These are phyloP conservation scores for Bubalus kerabau DNA, from an alignment of 2,113 vertebrate species.

Conservation along the genomic window DNA sequence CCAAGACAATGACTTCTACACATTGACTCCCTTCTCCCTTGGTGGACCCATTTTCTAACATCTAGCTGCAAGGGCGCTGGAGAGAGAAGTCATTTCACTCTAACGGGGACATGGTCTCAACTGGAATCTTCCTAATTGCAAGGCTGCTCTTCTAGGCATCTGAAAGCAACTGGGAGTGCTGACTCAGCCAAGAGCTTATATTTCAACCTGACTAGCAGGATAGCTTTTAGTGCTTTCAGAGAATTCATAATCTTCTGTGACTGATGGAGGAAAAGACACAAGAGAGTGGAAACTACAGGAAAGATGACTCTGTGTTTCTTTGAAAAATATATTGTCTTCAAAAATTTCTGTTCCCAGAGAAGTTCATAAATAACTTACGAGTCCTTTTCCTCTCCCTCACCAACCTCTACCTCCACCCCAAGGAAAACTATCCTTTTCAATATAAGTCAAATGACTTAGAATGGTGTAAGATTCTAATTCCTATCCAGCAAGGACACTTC, in stretches of 20 bases:
- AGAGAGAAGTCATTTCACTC: background rate
- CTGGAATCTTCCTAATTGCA: background rate
- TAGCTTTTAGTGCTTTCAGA: background rate
- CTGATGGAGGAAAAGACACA: background rate
- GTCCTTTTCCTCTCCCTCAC: background rate
- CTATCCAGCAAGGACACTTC: background rate
- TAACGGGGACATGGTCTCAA: rapidly evolving
- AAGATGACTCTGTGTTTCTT: background rate
- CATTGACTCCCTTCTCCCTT: background rate
- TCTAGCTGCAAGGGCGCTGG: too few relatives aligned
- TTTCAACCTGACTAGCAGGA: background rate
- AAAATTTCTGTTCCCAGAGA: background rate
- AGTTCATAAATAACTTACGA: background rate
- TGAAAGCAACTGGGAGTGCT: background rate
- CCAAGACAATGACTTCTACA: background rate
- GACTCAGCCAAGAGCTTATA: background rate
- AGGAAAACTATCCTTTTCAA: background rate
- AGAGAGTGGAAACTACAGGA: background rate
- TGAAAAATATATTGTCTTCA: conserved; percentile 3
- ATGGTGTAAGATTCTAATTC: background rate
- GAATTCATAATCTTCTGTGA: background rate
- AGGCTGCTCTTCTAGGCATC: background rate
- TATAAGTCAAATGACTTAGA: background rate
- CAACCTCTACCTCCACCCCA: background rate
- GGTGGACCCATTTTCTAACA: background rate